Base-by-base conservation (phyloP, 2,888 invertebrate species). In the Leptinotarsa peninsularis region DNA sequence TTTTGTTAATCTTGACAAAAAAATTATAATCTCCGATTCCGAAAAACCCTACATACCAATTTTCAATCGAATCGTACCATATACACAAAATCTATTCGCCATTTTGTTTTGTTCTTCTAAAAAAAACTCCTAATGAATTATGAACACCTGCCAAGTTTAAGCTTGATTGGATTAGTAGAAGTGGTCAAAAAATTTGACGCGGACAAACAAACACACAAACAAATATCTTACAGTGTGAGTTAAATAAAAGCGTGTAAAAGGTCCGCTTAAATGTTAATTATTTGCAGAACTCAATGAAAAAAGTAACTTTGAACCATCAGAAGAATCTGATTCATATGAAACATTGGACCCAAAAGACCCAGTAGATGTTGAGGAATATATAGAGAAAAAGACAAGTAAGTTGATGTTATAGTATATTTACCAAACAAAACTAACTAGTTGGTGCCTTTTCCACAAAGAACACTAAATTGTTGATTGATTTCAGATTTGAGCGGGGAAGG, bases 311-410 rank as follows among this genome's bases (percentile, higher is more conserved):
- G 50, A 50, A 50, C 50, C 50, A 50, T 50, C 50, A 50, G 50
- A 50, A 50, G 50, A 56, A 56, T 56, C 56, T 56, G n/a, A 56
- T 56, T 56, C 18, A 56, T 17, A 56, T 15, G 56, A 56, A 7
- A 56, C 56, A 56, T 56, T 56, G 56, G 21, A 56, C 56, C 56
- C 56, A 56, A 56, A 56, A 56, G 56, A 56, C 56, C 56, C 56
- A 56, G 56, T 56, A 21, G 56, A 56, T 56, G 56, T 56, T 56
- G 56, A 56, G 17, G 56, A 56, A 18, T 27, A 27, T 27, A 27
- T 27, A 27, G 27, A 27, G 27, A 27, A 27, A 27, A 27, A 27
- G 5, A 52, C 52, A 52, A 52, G 52, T 52, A 52, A 52, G 52
- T 52, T 52, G 52, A 52, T 52, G 52, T 52, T 17, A 52, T 52